Base-by-base conservation (phyloP, 2,888 invertebrate species). In the Drepanosiphum platanoidis region DNA sequence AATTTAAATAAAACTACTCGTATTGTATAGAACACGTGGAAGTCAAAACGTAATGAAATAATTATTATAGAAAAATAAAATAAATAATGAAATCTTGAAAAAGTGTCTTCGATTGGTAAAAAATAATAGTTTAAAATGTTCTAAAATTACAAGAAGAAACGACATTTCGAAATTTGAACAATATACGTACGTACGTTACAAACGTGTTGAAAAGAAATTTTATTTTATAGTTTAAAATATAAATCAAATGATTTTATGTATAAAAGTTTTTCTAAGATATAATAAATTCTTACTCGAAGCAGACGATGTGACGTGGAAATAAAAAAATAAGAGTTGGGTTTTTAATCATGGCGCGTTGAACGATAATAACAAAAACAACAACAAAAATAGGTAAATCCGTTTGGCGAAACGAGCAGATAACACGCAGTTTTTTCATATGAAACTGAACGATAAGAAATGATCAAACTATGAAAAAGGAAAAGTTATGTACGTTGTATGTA, bases 241-340 rank as follows among this genome's bases (percentile, higher is more conserved):
- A 39, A 27, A 27, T 71, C 39, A 71, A 71, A 39, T 39, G 27
- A 27, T 39, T 39, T 27, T 13, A 39, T n/a, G n/a, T n/a, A 15
- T 39, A 39, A 71, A 70, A 71, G 39, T 39, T 27, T 71, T 39
- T 71, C 71, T 71, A n/a, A 27, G 39, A 39, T n/a, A 34, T n/a
- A 34, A 70, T n/a, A 70, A n/a, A 70, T 70, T 36, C 34, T 34
- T 34, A 68, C 34, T 39, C n/a, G 9, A 70, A 70, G n/a, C 11
- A 13, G 36, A 39, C 15, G 71, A 27, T 9, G 39, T 39, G 15
- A 27, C 22, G 39, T 39, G 15, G 13, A 70, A 11, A 70, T 36
- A 52, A 70, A 70, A 70, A 66, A 68, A 68, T 68, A 27, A 70
- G n/a, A n/a, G 36, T 27, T 13, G 13, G 22, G 27, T 15, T 71